These are phyloP conservation scores for Myotis myotis DNA, from an alignment of 2,797 vertebrate genomes.

Conservation along the genomic window DNA sequence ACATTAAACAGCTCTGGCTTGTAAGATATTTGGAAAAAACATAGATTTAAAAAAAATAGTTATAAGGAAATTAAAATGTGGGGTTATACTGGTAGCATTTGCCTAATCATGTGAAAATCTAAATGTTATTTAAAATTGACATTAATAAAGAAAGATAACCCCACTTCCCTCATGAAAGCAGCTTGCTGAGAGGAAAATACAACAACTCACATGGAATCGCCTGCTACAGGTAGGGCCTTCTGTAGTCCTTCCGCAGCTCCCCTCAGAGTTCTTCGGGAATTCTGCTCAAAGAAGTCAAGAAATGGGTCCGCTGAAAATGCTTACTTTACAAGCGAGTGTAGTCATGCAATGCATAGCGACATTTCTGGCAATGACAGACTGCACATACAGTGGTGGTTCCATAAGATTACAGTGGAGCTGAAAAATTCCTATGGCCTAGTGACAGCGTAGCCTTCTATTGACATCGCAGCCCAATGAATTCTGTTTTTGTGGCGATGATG, in stretches of 20 bases:
- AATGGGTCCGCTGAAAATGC: background rate
- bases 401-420: background rate
- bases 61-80: slow-evolving; percentile 37
- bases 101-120: slow-evolving; percentile 42
- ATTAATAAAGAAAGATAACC: slow-evolving; percentile 57
- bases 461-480: no score
- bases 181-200: slow-evolving; percentile 54
- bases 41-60: background rate
- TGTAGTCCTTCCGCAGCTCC: background rate
- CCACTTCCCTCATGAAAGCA: slow-evolving; percentile 32
- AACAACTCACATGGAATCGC: slow-evolving; percentile 18
- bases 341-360: background rate
- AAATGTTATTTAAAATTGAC: slow-evolving; percentile 68
- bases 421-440: background rate
- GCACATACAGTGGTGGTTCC: background rate
- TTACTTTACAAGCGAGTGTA: background rate
- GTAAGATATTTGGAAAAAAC: slow-evolving; percentile 43
- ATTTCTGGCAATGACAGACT: background rate
- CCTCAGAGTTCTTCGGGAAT: background rate
- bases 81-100: background rate
- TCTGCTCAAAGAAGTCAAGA: background rate
- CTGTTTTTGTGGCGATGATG: no score
- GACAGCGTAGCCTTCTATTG: background rate
- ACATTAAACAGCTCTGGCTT: background rate
- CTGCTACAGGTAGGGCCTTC: background rate